A percentile compares a stretch with the other conserved stretches of the same genome.
These are phyloP conservation scores for Sternotherus odoratus DNA, from an alignment of 2,797 vertebrate species.

Conservation along the genomic window DNA sequence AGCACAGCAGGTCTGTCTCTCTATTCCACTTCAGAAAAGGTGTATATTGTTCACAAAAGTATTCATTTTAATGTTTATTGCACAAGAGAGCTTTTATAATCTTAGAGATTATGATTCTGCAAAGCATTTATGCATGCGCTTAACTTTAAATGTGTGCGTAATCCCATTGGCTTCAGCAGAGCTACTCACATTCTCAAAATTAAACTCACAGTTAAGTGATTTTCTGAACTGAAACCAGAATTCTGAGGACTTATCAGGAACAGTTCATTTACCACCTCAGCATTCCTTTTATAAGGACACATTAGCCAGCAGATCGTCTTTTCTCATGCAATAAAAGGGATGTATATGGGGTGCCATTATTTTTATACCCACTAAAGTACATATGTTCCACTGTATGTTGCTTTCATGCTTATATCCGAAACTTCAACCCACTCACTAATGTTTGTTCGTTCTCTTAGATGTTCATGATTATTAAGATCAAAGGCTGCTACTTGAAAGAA, in stretches of 20 bases:
- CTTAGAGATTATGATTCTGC: background rate
- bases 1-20: background rate
- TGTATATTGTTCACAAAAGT: background rate
- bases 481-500: background rate
- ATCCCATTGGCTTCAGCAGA: background rate
- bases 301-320: background rate
- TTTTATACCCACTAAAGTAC: background rate
- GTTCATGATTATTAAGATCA: background rate
- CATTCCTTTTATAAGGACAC: background rate
- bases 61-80: background rate
- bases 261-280: background rate
- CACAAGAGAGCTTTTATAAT: background rate
- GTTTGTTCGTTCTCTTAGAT: background rate
- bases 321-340: background rate
- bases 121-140: accelerated
- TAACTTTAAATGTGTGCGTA: background rate
- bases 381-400: background rate
- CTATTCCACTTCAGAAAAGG: background rate
- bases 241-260: background rate
- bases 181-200: background rate
- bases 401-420: background rate
- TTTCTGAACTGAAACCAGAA: background rate
- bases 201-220: background rate
- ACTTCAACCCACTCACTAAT: background rate
- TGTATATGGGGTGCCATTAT: background rate